A percentile compares a stretch with the other conserved stretches of the same genome.
These are phyloP conservation scores for Tryphoninae sp. DNA, from an alignment of 2,888 invertebrate species.

Conservation along the genomic window DNA sequence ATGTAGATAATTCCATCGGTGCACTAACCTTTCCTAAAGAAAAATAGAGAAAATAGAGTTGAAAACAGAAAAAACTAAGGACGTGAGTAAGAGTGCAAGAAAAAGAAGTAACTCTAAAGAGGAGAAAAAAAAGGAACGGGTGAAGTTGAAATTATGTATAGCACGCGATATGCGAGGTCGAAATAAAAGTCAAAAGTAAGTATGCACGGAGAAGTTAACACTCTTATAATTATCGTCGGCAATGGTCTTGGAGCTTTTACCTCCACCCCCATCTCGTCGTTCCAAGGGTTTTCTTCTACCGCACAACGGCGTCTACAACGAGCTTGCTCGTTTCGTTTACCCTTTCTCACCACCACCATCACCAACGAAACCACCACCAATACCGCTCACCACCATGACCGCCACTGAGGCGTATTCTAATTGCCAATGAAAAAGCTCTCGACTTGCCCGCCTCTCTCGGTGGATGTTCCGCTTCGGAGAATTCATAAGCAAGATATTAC, in stretches of 20 bases:
- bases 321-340: slow-evolving; percentile 59
- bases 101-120: slow-evolving; percentile 1
- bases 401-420: slow-evolving; percentile 61
- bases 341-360: slow-evolving; percentile 38
- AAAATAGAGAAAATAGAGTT: neutral
- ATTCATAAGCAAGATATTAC: slow-evolving; percentile 63
- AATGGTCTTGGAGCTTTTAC: slow-evolving; percentile 59
- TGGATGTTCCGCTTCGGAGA: slow-evolving; percentile 53
- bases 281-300: slow-evolving; percentile 3
- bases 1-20: too few species aligned
- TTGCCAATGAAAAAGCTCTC: slow-evolving; percentile 67
- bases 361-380: slow-evolving; percentile 31
- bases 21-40: neutral
- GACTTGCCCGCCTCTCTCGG: slow-evolving; percentile 48
- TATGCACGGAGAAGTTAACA: slow-evolving; percentile 65
- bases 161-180: slow-evolving; percentile 46
- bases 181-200: slow-evolving; percentile 60
- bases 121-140: slow-evolving; percentile 25
- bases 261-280: slow-evolving; percentile 26
- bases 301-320: slow-evolving; percentile 18
- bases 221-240: slow-evolving; percentile 66
- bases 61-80: neutral
- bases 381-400: slow-evolving; percentile 40
- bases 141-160: slow-evolving; percentile 42
- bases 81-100: neutral